A percentile compares a stretch with the other conserved stretches of the same genome.
phyloP scores from a whole-genome alignment of 2,888 invertebrate species.

The Eugnorisma glareosa region DNA sequence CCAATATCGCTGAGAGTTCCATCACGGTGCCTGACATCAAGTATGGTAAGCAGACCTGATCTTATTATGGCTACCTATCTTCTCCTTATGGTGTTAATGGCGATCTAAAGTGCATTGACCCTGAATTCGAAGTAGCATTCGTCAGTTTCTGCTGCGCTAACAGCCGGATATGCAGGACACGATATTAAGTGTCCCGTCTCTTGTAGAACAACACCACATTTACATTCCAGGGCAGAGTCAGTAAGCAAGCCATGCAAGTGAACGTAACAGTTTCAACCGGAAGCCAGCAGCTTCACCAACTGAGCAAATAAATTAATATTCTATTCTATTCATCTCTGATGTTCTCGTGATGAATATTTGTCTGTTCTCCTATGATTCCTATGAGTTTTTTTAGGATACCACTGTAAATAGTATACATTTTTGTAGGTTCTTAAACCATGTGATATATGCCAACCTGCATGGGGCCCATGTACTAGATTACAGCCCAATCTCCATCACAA shows the following conservation, averaged over 20 bases:
- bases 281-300: neutral
- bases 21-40: slow-evolving; percentile 97
- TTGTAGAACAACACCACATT: neutral
- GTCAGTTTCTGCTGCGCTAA: neutral
- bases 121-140: neutral
- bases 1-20: slow-evolving; percentile 98
- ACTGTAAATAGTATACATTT: neutral
- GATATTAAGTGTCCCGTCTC: neutral
- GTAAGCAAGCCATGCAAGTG: neutral
- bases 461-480: neutral
- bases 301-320: too few relatives aligned
- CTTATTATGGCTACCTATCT: neutral
- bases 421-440: neutral
- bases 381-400: neutral
- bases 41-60: slow-evolving; percentile 90
- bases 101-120: neutral
- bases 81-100: neutral
- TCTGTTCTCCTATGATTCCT: neutral
- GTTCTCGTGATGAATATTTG: neutral
- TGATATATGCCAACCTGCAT: neutral
- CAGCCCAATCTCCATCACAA: neutral
- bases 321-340: neutral
- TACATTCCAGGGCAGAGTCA: neutral
- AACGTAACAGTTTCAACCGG: neutral
- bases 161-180: neutral